Conservation (phyloP, 1,140 invertebrate genomes). For the Zaprionus davidi region DNA sequence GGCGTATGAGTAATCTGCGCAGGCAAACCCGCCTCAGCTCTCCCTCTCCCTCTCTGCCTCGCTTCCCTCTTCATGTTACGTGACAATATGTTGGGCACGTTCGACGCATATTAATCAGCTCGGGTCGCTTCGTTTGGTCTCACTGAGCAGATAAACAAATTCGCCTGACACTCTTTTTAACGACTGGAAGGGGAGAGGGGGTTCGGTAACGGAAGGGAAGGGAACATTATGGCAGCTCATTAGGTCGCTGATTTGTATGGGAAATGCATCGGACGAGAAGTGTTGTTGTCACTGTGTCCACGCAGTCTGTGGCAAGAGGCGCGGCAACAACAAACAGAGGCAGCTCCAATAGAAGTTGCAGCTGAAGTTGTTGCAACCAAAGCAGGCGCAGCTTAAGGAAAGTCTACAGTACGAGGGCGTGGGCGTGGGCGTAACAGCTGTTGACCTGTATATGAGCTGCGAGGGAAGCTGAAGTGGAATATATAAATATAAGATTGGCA, state of each 20-base stretch:
- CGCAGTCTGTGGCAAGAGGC: constrained; percentile 7
- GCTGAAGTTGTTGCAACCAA: not conserved
- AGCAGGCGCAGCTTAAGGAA: not conserved
- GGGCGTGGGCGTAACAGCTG: not conserved
- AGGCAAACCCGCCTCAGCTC: constrained; percentile 15
- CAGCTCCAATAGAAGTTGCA: not conserved
- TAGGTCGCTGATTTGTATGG: constrained; percentile 51
- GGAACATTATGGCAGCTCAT: constrained; percentile 25
- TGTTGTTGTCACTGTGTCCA: constrained; percentile 10
- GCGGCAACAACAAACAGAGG: constrained; percentile 17
- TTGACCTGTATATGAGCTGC: not conserved
- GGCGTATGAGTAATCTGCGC: constrained; percentile 55
- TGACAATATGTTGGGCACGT: constrained; percentile 73
- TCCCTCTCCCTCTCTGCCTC: not conserved
- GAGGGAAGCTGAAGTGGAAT: not conserved
- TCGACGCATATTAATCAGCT: constrained; percentile 61
- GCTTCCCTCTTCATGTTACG: constrained; percentile 52
- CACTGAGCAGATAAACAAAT: constrained; percentile 39
- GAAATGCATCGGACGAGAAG: constrained; percentile 26
- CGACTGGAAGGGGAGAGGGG: not conserved
- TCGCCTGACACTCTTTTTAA: constrained; percentile 28
- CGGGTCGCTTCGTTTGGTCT: not conserved
- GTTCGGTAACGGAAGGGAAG: not conserved
- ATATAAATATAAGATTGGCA: not conserved
- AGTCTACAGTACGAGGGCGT: not conserved